phyloP scores from a whole-genome alignment of 1,140 invertebrate genomes.

The Anastatus disparis region DNA sequence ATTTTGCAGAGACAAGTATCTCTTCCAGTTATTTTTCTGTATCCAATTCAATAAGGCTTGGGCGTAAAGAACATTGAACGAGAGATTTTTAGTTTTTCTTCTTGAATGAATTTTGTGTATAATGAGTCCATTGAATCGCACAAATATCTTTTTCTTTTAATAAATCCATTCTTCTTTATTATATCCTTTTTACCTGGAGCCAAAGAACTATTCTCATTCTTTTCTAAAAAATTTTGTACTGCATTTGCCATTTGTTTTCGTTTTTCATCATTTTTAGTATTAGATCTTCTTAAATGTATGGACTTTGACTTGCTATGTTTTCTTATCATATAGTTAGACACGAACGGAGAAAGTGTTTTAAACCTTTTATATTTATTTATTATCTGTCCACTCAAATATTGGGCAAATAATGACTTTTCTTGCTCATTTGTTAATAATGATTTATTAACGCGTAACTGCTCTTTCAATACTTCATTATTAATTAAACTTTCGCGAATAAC shows the following conservation, averaged over 20 bases:
- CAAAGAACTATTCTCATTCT: constrained; percentile 41
- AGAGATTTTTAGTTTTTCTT: constrained; percentile 26
- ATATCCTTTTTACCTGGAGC: constrained; percentile 47
- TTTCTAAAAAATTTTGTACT: constrained; percentile 43
- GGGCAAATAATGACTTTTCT: background rate
- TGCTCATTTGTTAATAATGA: background rate
- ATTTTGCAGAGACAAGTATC: constrained; percentile 40
- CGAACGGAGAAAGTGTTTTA: background rate
- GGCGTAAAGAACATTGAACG: constrained; percentile 20
- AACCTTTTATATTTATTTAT: constrained; percentile 1
- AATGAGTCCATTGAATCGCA: constrained; percentile 44
- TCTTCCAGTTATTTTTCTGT: constrained; percentile 2
- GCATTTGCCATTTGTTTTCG: background rate
- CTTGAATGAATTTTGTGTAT: constrained; percentile 32
- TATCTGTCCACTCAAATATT: background rate
- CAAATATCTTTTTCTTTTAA: constrained; percentile 45
- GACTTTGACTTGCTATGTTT: background rate
- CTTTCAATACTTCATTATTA: background rate
- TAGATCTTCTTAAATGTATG: background rate
- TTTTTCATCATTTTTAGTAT: constrained; percentile 1
- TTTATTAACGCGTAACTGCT: background rate
- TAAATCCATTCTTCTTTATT: constrained; percentile 44
- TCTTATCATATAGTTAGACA: background rate
- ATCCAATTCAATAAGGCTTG: constrained; percentile 35
- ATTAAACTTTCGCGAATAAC: no score